These are phyloP conservation scores for Hedychridium roseum DNA, from an alignment of 2,888 invertebrate species.

Conservation along the genomic window DNA sequence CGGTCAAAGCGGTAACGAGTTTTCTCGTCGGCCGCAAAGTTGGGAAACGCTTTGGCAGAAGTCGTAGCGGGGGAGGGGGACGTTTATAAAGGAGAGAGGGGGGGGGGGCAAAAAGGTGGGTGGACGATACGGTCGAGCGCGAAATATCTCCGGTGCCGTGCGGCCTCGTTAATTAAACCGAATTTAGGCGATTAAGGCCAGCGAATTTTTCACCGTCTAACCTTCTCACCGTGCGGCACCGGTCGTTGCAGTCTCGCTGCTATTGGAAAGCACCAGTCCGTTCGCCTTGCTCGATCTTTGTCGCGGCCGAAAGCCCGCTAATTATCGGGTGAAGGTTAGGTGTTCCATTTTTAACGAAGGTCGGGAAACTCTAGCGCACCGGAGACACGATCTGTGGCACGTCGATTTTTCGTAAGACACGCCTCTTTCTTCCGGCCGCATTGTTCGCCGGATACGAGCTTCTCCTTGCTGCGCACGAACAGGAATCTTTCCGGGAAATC, in stretches of 20 bases:
- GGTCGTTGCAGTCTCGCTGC: constrained; percentile 4
- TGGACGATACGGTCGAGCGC: constrained; percentile 12
- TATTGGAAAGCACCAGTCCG: constrained; percentile 31
- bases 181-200: constrained; percentile 30
- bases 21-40: too few relatives aligned
- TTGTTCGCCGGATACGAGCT: too few relatives aligned
- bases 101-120: too few relatives aligned
- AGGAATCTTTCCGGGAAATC: too few relatives aligned
- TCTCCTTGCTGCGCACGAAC: too few relatives aligned
- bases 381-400: constrained; percentile 3
- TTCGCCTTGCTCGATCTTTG: constrained; percentile 30
- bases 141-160: constrained; percentile 11
- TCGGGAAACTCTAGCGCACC: constrained; percentile 17
- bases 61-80: not conserved
- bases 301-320: constrained; percentile 32
- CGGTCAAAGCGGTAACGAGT: too few relatives aligned
- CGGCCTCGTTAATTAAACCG: constrained; percentile 20
- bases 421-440: too few relatives aligned
- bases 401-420: constrained; percentile 5
- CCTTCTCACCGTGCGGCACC: constrained; percentile 22
- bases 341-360: constrained; percentile 37
- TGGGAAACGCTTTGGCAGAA: not conserved
- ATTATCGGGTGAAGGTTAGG: constrained; percentile 40
- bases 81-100: too few relatives aligned
- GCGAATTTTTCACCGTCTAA: constrained; percentile 24